These are phyloP conservation scores for Timema cristinae DNA, from an alignment of 2,888 invertebrate species.

Conservation along the genomic window DNA sequence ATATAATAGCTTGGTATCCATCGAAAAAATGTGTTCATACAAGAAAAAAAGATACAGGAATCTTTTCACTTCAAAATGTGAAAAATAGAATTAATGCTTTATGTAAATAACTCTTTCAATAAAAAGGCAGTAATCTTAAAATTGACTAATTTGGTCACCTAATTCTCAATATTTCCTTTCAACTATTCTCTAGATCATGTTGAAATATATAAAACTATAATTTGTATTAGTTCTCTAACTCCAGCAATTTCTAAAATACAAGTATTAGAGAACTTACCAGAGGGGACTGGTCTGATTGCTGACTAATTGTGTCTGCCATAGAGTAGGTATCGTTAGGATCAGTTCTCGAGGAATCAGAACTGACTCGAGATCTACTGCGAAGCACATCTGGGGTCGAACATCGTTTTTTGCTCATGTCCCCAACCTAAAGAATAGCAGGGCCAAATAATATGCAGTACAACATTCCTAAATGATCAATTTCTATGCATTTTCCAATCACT, in stretches of 20 bases:
- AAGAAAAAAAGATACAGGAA: too few species aligned
- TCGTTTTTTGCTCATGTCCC: constrained; percentile 49
- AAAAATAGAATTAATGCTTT: too few species aligned
- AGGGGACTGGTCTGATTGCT: constrained; percentile 56
- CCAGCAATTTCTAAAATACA: neutral
- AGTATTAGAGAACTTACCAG: constrained; percentile 46
- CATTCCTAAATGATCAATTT: neutral
- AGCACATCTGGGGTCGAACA: constrained; percentile 59
- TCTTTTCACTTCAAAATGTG: too few species aligned
- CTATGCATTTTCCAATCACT: neutral
- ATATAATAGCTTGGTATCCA: too few species aligned
- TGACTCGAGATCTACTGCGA: constrained; percentile 50
- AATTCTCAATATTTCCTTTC: too few species aligned
- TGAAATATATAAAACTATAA: too few species aligned
- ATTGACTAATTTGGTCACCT: too few species aligned
- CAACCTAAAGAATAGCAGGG: constrained; percentile 40
- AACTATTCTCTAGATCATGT: too few species aligned
- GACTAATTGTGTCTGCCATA: constrained; percentile 49
- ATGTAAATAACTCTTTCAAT: too few species aligned
- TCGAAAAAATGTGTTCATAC: too few species aligned
- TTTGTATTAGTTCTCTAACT: too few species aligned
- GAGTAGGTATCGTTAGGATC: constrained; percentile 47
- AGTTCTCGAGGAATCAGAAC: constrained; percentile 45
- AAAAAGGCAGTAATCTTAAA: too few species aligned
- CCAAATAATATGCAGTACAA: neutral